Base-by-base conservation (phyloP, 23 tunicate species). In the Styela clava region DNA sequence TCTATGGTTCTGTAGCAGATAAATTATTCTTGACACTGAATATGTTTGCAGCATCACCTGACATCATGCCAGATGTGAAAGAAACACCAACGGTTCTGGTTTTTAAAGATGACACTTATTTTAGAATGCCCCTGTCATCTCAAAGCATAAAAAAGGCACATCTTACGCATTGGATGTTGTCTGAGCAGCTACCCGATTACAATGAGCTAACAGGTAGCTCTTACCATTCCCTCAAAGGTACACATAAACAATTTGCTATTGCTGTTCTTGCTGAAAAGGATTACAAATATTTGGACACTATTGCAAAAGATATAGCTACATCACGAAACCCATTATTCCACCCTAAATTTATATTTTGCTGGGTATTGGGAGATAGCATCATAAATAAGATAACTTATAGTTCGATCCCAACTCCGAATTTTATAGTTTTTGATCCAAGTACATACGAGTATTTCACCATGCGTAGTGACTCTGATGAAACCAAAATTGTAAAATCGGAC, bases 371-470 rank as follows among this genome's bases (percentile, higher is more conserved):
- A 65, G 83, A 78, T 61, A 69, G 56, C n/a, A 79, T 92, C 27
- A 85, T 84, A 24, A 92, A 92, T 79, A 83, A 88, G 25, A 87
- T 92, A 81, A 84, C 92, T 52, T 83, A 79, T 62, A 68, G 91
- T 81, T 67, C 74, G 25, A 80, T 92, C 21, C 30, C 88, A 1
- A 62, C 69, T 33, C 97, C 97, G 16, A 92, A 92, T 79, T 18
- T 92, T 34, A 69, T 92, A 24, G 92, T 92, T 20, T 92, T 64
- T 35, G 87, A 92, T 63, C 63, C 88, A 21, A 31, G 79, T 3
- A 44, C 83, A 21, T 62, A 83, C 35, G 89, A 87, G 35, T 92
- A 83, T 61, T 87, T 24, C 34, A 76, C 73, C n/a, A 21, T 92
- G 37, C 31, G 64, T 35, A 69, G 36, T 2, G 88, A 83, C 25